These are phyloP conservation scores for Drosophila eugracilis DNA, from an alignment of 1,140 invertebrate genomes.

Conservation along the genomic window DNA sequence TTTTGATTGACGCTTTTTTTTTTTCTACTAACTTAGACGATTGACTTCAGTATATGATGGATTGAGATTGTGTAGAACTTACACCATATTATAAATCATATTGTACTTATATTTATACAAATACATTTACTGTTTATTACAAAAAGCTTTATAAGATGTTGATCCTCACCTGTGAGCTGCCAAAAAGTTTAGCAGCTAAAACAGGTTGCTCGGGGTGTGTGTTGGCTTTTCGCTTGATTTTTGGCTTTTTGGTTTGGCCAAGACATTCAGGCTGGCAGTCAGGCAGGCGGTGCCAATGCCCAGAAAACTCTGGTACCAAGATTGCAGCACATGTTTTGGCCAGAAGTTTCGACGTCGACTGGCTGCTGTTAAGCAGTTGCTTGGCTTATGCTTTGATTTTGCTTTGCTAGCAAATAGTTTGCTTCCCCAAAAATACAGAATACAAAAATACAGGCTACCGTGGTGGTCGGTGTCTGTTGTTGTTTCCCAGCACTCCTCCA, in stretches of 20 bases:
- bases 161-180: conserved; percentile 9
- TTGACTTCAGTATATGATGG: conserved; percentile 8
- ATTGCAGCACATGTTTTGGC: conserved; percentile 76
- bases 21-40: conserved; percentile 11
- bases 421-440: conserved; percentile 25
- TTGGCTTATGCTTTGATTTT: conserved; percentile 7
- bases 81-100: conserved; percentile 6
- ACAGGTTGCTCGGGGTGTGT: background rate
- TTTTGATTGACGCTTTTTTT: conserved; percentile 5
- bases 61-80: background rate
- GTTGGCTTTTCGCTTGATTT: conserved; percentile 10
- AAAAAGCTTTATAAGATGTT: conserved; percentile 1
- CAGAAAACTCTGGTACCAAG: conserved; percentile 63
- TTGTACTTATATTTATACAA: conserved; percentile 37
- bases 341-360: conserved; percentile 56
- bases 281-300: conserved; percentile 77
- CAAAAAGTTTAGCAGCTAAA: conserved; percentile 31
- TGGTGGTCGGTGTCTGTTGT: conserved; percentile 50
- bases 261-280: too few relatives aligned
- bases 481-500: background rate
- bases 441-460: conserved; percentile 44
- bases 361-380: too few relatives aligned
- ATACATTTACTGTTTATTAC: conserved; percentile 42
- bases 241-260: conserved; percentile 13
- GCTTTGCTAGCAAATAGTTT: conserved; percentile 40